Evolutionary conservation across 2,113 vertebrate genomes (phyloP), one percentile per base, ranked within the genome.

Genomic region (Scomber colias): DNA sequence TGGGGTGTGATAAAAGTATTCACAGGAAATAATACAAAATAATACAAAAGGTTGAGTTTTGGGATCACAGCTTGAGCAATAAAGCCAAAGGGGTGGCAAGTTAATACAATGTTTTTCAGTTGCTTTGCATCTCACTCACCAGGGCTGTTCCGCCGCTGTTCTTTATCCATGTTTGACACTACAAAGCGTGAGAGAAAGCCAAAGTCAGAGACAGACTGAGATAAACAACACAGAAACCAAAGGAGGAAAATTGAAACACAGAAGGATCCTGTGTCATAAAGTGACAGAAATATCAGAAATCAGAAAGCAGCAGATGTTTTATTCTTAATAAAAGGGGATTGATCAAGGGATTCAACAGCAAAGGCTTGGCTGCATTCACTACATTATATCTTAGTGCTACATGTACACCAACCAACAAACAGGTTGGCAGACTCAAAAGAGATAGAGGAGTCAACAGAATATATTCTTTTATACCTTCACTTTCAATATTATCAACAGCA

Each of bases 151-250:
- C 54, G 72, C 72, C 8, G 83, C 82, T 83, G 90, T 62, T 90
- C 87, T 81, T 90, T 92, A 84, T 91, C 89, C 89, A 93, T 90
- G 87, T 86, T 88, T 67, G 92, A 91, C 88, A 92, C 92, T 93
- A 85, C 85, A 92, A 87, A 91, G 83, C 79, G 11, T 81, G 77
- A 77, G 79, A 90, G 82, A 82, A 57, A 86, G 75, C 12, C 1
- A 59, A 40, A 85, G 79, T 80, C 68, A 89, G 75, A 77, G 40
- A 62, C 21, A 59, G 77, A 49, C 55, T 3, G 65, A 67, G 62
- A 79, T 57, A 79, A 85, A 81, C 81, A 90, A 83, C 77, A 46
- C 73, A 79, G 60, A 79, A 70, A 77, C 61, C 77, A 86, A 83
- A 88, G 24, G 44, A 56, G 64, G 5, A 59, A 45, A 77, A 83